Conservation (phyloP, 2,888 invertebrate genomes). For the Raillietiella orientalis region DNA sequence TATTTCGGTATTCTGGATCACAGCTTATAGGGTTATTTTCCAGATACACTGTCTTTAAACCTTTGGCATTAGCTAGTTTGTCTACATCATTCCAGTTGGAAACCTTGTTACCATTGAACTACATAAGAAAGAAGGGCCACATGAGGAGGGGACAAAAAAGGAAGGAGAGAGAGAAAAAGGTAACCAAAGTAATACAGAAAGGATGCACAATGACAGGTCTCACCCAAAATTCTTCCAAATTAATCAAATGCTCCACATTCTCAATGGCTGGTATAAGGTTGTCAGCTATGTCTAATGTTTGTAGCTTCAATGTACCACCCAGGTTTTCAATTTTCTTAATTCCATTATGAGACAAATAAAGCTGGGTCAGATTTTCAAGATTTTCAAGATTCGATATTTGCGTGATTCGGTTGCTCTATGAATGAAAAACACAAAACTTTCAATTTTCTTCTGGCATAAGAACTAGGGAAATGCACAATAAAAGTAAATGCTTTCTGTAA, state of each 20-base stretch:
- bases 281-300: slow-evolving; percentile 62
- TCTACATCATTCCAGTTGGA: slow-evolving; percentile 55
- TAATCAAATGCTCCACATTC: slow-evolving; percentile 34
- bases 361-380: slow-evolving; percentile 37
- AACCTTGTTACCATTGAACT: slow-evolving; percentile 73
- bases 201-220: slow-evolving; percentile 9
- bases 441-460: not conserved
- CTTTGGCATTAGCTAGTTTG: slow-evolving; percentile 18
- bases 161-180: not conserved
- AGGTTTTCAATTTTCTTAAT: slow-evolving; percentile 33
- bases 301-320: slow-evolving; percentile 27
- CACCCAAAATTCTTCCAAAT: slow-evolving; percentile 89
- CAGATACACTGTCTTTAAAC: slow-evolving; percentile 53
- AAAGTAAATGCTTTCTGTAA: slow-evolving; percentile 1
- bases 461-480: slow-evolving; percentile 3
- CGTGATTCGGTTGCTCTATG: slow-evolving; percentile 43
- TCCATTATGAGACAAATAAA: slow-evolving; percentile 83
- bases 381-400: slow-evolving; percentile 54
- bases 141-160: slow-evolving; percentile 1
- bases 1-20: slow-evolving; percentile 60
- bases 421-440: slow-evolving; percentile 4
- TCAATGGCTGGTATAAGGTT: slow-evolving; percentile 50
- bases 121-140: slow-evolving; percentile 10
- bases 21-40: slow-evolving; percentile 63
- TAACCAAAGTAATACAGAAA: slow-evolving; percentile 1